These are phyloP conservation scores for Achlya flavicornis DNA, from an alignment of 2,888 invertebrate genomes.

Conservation along the genomic window DNA sequence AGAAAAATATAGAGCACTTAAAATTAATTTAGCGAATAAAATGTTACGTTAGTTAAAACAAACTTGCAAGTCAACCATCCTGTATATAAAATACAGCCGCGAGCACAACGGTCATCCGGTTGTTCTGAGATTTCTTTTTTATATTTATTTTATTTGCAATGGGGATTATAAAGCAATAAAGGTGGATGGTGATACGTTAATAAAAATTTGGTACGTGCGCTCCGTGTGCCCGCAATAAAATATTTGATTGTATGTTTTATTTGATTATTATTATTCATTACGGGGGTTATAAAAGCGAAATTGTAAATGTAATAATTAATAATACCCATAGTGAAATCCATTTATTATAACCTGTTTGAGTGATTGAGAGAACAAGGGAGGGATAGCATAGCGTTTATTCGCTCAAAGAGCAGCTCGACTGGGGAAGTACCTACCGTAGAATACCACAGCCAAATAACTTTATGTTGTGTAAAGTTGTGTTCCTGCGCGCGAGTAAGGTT, in stretches of 20 bases:
- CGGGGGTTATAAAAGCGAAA: background rate
- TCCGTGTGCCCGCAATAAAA: conserved; percentile 48
- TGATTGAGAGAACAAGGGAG: no score
- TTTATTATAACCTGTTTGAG: no score
- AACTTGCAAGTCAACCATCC: background rate
- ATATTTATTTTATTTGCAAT: conserved; percentile 58
- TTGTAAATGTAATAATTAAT: background rate
- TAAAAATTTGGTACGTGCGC: conserved; percentile 27
- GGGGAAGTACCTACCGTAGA: no score
- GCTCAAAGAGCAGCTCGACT: no score
- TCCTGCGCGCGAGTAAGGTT: no score
- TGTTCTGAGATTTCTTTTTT: conserved; percentile 33
- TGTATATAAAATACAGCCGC: conserved; percentile 17
- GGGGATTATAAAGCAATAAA: conserved; percentile 64
- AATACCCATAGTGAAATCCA: no score
- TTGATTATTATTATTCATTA: background rate
- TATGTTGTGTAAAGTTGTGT: no score
- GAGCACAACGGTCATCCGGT: conserved; percentile 24
- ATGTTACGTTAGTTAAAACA: background rate
- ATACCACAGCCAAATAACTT: no score
- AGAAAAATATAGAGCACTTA: no score
- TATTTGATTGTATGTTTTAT: conserved; percentile 34
- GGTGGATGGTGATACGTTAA: conserved; percentile 50
- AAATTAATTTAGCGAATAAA: background rate
- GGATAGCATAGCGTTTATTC: no score